These are phyloP conservation scores for Melipona beecheii DNA, from an alignment of 2,888 invertebrate species.

Conservation along the genomic window DNA sequence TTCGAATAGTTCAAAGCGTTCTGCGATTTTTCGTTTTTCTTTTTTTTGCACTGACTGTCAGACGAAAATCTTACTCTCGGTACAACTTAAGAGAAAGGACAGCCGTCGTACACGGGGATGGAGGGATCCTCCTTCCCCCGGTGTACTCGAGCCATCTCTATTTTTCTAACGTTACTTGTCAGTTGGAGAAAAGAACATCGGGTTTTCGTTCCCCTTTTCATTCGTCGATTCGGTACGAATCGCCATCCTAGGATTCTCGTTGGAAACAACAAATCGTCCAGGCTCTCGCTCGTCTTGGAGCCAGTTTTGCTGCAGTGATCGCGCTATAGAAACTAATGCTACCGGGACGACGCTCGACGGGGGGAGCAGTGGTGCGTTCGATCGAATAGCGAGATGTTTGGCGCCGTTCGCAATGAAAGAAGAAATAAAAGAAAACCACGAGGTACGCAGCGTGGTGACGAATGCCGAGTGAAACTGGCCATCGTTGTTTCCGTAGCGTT, in stretches of 20 bases:
- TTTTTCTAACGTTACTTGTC: constrained; percentile 2
- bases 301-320: constrained; percentile 23
- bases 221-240: constrained; percentile 30
- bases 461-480: constrained; percentile 58
- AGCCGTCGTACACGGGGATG: not conserved
- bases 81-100: constrained; percentile 57
- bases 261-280: constrained; percentile 10
- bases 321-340: constrained; percentile 8
- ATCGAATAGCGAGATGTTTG: constrained; percentile 15
- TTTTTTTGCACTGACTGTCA: constrained; percentile 19
- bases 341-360: constrained; percentile 40
- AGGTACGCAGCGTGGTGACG: constrained; percentile 40
- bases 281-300: not conserved
- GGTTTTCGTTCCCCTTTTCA: constrained; percentile 3
- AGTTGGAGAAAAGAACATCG: not conserved
- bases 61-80: constrained; percentile 38
- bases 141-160: not conserved
- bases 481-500: constrained; percentile 47
- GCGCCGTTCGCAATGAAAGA: not conserved
- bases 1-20: constrained; percentile 25
- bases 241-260: constrained; percentile 14
- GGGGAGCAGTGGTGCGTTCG: not conserved
- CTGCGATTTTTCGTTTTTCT: not conserved
- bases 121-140: not conserved
- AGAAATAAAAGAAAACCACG: not conserved